Conservation (phyloP, 2,797 vertebrate species). For the Anabacerthia variegaticeps region DNA sequence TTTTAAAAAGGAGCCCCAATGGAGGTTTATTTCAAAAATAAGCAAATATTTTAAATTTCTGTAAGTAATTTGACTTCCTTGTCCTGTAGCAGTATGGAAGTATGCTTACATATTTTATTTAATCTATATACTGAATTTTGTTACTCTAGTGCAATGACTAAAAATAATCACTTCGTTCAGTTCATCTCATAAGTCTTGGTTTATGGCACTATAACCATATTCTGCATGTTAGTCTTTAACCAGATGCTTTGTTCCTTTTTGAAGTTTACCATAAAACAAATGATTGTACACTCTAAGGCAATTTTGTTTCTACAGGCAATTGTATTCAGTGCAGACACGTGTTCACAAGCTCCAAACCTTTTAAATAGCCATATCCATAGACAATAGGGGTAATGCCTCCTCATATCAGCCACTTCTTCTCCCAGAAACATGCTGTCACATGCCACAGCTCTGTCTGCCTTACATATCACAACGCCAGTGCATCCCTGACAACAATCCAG, state of each 20-base stretch:
- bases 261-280: neutral
- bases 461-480: rapidly evolving
- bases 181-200: neutral
- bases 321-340: neutral
- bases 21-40: neutral
- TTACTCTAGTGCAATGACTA: neutral
- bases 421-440: neutral
- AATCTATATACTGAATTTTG: neutral
- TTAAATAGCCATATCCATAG: neutral
- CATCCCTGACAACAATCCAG: neutral
- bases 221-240: neutral
- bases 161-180: neutral
- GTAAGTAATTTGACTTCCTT: neutral
- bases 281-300: neutral
- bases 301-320: neutral
- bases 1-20: neutral
- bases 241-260: neutral
- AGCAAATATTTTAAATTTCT: neutral
- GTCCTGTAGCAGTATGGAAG: neutral
- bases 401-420: neutral
- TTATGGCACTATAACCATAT: neutral
- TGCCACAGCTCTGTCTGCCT: neutral
- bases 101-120: neutral
- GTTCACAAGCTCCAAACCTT: neutral
- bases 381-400: neutral